phyloP scores from a whole-genome alignment of 2,797 vertebrate species.

The Nannoperca obscura region DNA sequence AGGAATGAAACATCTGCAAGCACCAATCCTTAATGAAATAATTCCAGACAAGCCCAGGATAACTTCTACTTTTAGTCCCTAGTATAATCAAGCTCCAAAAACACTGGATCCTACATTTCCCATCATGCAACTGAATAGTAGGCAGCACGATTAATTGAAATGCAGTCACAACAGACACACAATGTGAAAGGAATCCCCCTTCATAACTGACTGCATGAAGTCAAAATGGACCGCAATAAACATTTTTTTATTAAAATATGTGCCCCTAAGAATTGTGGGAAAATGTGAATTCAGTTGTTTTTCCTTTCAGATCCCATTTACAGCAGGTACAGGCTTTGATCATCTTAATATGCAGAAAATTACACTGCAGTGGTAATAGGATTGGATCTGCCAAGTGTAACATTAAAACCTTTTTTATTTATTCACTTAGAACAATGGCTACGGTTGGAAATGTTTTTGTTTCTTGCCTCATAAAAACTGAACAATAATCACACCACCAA shows the following conservation, averaged over 20 bases:
- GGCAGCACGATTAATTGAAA: background rate
- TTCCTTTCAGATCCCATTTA: slow-evolving; percentile 21
- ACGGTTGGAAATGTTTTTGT: background rate
- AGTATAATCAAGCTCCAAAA: background rate
- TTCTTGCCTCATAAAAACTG: slow-evolving; percentile 11
- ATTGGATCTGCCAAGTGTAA: slow-evolving; percentile 46
- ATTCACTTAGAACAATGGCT: background rate
- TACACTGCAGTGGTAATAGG: slow-evolving; percentile 7
- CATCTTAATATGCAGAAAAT: slow-evolving; percentile 43
- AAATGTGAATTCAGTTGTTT: background rate
- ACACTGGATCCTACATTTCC: background rate
- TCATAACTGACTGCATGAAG: background rate
- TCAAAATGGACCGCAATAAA: too few species aligned
- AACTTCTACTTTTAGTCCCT: background rate
- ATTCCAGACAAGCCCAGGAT: background rate
- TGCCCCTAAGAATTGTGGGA: too few species aligned
- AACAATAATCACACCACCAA: slow-evolving; percentile 6
- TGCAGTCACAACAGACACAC: background rate
- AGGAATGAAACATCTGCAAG: background rate
- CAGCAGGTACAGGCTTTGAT: slow-evolving; percentile 20
- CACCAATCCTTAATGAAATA: background rate
- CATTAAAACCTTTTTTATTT: slow-evolving; percentile 17
- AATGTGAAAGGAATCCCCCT: background rate
- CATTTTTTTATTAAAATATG: too few species aligned
- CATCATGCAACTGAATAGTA: background rate